A percentile compares a stretch with the other conserved stretches of the same genome.
These are phyloP conservation scores for Drosophila meridionalis DNA, from an alignment of 2,888 invertebrate species.

Conservation along the genomic window DNA sequence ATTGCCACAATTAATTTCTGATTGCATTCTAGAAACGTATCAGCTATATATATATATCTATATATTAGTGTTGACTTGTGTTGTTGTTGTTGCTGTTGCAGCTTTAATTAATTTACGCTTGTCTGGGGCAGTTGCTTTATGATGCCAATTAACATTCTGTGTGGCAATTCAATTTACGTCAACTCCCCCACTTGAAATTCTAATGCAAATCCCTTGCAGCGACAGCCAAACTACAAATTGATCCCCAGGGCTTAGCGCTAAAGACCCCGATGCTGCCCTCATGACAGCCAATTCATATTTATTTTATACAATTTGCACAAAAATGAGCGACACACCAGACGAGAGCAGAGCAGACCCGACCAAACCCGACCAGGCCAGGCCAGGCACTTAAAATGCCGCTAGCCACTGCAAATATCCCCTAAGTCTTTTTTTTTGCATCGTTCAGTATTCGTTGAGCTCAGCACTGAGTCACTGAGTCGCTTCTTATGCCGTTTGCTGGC, in stretches of 20 bases:
- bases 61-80: constrained; percentile 3
- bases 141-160: constrained; percentile 62
- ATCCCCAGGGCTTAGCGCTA: constrained; percentile 27
- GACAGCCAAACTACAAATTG: constrained; percentile 40
- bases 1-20: constrained; percentile 77
- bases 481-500: constrained; percentile 6
- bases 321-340: constrained; percentile 22
- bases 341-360: constrained; percentile 3
- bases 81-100: constrained; percentile 31
- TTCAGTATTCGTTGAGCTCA: background rate
- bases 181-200: constrained; percentile 34
- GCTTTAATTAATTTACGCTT: constrained; percentile 60
- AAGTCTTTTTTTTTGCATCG: constrained; percentile 29
- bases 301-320: constrained; percentile 51
- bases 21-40: constrained; percentile 58
- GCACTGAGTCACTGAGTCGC: background rate
- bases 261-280: constrained; percentile 26
- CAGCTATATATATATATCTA: constrained; percentile 16
- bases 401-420: constrained; percentile 36
- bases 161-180: constrained; percentile 42
- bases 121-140: constrained; percentile 48
- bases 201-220: constrained; percentile 32
- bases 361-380: background rate
- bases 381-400: constrained; percentile 29
- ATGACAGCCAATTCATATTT: constrained; percentile 47